Evolutionary conservation across 2,113 vertebrate genomes (phyloP).

Genomic region (Tonatia bakeri): DNA sequence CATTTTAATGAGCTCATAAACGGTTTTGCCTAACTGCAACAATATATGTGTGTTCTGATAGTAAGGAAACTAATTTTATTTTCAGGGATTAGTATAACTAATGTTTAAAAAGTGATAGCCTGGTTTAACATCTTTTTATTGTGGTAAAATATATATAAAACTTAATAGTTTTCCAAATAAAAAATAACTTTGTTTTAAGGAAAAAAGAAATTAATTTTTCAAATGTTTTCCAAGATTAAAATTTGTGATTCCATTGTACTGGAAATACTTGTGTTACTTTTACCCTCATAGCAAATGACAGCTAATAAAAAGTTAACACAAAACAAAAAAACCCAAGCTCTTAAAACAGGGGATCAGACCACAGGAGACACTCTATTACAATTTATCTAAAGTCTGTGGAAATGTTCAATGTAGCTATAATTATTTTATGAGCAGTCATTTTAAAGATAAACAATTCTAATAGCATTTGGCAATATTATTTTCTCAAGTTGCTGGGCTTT

Average conservation of each 20-base stretch:
- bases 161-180: not conserved
- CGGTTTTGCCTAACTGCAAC: not conserved
- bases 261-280: not conserved
- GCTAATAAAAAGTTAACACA: not conserved
- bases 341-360: not conserved
- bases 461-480: not conserved
- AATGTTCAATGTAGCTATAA: conserved; percentile 9
- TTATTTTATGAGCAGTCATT: not conserved
- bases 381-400: conserved; percentile 1
- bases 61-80: conserved; percentile 36
- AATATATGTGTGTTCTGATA: not conserved
- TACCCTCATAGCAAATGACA: conserved; percentile 7
- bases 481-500: conserved; percentile 21
- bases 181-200: conserved; percentile 22
- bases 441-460: conserved; percentile 44
- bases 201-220: not conserved
- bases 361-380: conserved; percentile 10
- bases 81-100: not conserved
- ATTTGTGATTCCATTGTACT: conserved; percentile 4
- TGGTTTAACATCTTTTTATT: not conserved
- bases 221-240: conserved; percentile 12
- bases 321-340: not conserved
- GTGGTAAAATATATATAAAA: not conserved
- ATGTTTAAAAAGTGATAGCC: not conserved
- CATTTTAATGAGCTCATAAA: conserved; percentile 18